phyloP scores from a whole-genome alignment of 2,797 vertebrate species.

The Psittacula echo region DNA sequence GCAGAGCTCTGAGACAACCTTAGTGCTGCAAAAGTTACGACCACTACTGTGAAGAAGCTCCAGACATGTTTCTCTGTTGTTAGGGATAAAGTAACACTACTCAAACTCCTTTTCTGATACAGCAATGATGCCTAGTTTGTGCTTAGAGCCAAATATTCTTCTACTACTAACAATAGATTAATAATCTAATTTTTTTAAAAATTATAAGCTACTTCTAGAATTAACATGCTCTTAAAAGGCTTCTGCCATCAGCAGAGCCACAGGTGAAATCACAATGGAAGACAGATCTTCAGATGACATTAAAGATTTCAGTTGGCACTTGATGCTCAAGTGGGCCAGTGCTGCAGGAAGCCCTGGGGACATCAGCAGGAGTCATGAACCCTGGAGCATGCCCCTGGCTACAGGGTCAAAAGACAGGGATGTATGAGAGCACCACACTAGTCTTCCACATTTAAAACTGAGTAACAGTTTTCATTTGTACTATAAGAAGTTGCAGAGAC shows the following conservation, averaged over 20 bases:
- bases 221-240: not conserved
- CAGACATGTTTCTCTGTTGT: not conserved
- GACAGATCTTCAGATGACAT: not conserved
- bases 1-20: not conserved
- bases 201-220: not conserved
- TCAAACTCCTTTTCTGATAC: not conserved
- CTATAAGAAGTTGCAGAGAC: not conserved
- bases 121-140: fast-evolving
- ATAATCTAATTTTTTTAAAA: not conserved
- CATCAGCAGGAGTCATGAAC: fast-evolving
- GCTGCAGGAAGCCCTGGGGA: not conserved
- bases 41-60: not conserved
- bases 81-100: not conserved
- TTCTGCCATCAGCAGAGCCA: not conserved
- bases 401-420: not conserved
- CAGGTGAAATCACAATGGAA: not conserved
- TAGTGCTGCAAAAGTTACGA: not conserved
- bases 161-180: not conserved
- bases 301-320: fast-evolving
- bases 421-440: not conserved
- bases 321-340: fast-evolving
- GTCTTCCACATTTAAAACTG: not conserved
- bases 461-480: not conserved
- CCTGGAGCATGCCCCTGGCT: not conserved
- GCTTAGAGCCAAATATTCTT: not conserved